Conservation (phyloP, 2,888 invertebrate species). For the Noctua pronuba region DNA sequence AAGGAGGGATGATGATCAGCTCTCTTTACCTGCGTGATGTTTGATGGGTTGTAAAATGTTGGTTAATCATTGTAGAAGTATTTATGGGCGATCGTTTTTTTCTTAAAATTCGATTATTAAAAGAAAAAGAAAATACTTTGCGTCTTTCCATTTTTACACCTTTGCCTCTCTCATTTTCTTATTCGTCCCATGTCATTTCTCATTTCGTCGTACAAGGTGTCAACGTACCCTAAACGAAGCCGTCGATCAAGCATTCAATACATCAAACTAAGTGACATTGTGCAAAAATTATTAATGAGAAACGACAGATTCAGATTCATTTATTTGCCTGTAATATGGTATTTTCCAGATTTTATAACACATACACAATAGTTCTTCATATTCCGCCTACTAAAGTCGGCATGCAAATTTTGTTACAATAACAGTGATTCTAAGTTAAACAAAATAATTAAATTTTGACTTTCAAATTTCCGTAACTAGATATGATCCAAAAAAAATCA, state of each 20-base stretch:
- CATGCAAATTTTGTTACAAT: too few relatives aligned
- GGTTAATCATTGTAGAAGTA: background rate
- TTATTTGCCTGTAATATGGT: too few relatives aligned
- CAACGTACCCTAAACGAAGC: background rate
- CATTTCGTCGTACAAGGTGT: background rate
- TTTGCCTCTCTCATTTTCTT: background rate
- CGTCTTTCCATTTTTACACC: background rate
- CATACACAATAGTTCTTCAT: too few relatives aligned
- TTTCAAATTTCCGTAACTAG: too few relatives aligned
- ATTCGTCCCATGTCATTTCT: background rate
- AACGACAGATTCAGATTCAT: too few relatives aligned
- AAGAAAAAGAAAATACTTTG: too few relatives aligned
- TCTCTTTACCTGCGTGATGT: conserved; percentile 36
- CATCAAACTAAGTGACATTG: background rate
- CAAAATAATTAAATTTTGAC: too few relatives aligned
- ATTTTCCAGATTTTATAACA: too few relatives aligned
- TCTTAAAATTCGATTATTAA: background rate
- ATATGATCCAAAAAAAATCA: too few relatives aligned
- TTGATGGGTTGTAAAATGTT: background rate
- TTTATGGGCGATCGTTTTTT: background rate
- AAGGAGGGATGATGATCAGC: conserved; percentile 22
- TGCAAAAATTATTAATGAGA: background rate
- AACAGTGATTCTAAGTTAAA: too few relatives aligned
- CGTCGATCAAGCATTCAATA: background rate
- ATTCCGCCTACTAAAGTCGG: too few relatives aligned